phyloP scores from a whole-genome alignment of 1,140 invertebrate species.

The Cardiocondyla obscurior region DNA sequence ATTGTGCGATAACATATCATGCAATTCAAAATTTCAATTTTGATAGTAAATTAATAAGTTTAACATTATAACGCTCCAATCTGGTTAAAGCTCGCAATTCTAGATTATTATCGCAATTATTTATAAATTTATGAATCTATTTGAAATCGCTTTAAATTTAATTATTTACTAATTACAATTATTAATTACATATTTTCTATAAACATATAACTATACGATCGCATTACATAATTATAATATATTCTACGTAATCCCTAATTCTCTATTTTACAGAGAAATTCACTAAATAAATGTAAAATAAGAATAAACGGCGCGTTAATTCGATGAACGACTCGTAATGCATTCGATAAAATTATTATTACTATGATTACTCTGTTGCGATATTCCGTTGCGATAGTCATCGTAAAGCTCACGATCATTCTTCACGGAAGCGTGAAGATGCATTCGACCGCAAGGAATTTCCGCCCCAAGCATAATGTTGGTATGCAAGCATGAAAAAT shows the following conservation, averaged over 20 bases:
- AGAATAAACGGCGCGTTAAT: neutral
- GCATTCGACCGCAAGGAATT: conserved; percentile 48
- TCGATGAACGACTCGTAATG: neutral
- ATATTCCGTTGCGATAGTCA: neutral
- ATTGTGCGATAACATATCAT: neutral
- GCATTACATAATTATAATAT: neutral
- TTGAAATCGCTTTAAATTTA: neutral
- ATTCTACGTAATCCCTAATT: neutral
- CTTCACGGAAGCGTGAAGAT: conserved; percentile 8
- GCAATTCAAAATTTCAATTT: neutral
- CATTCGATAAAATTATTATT: neutral
- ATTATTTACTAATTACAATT: neutral
- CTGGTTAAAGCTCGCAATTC: neutral
- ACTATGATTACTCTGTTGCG: neutral
- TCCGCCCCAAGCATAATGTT: conserved; percentile 17
- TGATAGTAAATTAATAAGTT: neutral
- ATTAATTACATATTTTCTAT: neutral
- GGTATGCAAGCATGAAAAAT: conserved; percentile 58
- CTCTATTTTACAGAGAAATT: neutral
- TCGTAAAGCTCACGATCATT: conserved; percentile 18
- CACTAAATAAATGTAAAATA: neutral
- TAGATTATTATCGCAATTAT: neutral
- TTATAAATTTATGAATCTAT: neutral
- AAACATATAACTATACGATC: neutral
- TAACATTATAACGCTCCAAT: neutral